Conservation (phyloP, 2,888 invertebrate species). For the Rotaria macrura region DNA sequence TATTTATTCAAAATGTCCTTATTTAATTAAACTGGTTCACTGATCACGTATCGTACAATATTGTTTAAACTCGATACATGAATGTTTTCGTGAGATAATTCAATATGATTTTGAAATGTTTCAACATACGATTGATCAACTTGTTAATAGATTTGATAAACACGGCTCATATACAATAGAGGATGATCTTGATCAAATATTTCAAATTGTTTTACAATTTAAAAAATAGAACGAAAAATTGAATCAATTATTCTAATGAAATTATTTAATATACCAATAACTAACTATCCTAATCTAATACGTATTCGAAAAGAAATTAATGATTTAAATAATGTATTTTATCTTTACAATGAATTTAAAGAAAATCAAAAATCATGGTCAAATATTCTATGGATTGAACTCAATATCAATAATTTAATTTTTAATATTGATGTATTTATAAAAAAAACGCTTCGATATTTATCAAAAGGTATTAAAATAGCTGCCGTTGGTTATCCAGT, state of each 20-base stretch:
- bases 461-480: constrained; percentile 58
- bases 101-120: constrained; percentile 61
- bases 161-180: constrained; percentile 46
- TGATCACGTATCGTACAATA: not conserved
- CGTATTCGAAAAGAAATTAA: constrained; percentile 51
- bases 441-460: constrained; percentile 64
- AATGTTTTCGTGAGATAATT: constrained; percentile 63
- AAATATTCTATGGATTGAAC: constrained; percentile 72
- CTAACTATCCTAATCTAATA: constrained; percentile 66
- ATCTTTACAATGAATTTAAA: constrained; percentile 67
- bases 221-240: constrained; percentile 55
- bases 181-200: constrained; percentile 60
- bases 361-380: constrained; percentile 69
- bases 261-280: constrained; percentile 75
- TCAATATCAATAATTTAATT: constrained; percentile 69
- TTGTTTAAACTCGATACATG: constrained; percentile 60
- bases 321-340: constrained; percentile 63
- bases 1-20: not conserved
- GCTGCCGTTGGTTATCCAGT: constrained; percentile 61
- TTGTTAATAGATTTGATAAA: constrained; percentile 62
- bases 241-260: constrained; percentile 65
- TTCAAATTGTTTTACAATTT: constrained; percentile 55
- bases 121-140: constrained; percentile 56
- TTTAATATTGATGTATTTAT: constrained; percentile 76
- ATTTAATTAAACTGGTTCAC: not conserved